phyloP scores from a whole-genome alignment of 1,140 invertebrate species.

The Drosophila nikananu region DNA sequence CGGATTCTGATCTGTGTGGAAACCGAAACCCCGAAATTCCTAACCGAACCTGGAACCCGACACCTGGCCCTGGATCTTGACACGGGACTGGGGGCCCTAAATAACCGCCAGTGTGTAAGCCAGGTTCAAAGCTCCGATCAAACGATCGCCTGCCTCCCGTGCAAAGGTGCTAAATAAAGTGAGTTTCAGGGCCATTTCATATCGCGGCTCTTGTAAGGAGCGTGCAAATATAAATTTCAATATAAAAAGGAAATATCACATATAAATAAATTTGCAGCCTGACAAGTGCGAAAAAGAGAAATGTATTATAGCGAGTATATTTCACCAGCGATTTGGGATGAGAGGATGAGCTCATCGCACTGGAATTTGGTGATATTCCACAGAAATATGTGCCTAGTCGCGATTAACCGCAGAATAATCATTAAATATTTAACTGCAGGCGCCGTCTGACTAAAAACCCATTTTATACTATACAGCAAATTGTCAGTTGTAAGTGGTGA shows the following conservation, averaged over 20 bases:
- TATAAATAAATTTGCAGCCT: slow-evolving; percentile 58
- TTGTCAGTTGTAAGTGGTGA: slow-evolving; percentile 47
- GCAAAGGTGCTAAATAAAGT: slow-evolving; percentile 63
- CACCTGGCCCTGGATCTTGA: slow-evolving; percentile 39
- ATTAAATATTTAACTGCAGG: slow-evolving; percentile 44
- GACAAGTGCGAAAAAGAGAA: slow-evolving; percentile 65
- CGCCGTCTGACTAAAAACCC: slow-evolving; percentile 31
- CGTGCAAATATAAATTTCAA: slow-evolving; percentile 38
- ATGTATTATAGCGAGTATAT: slow-evolving; percentile 38
- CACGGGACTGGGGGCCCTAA: slow-evolving; percentile 15
- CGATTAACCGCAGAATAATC: slow-evolving; percentile 26
- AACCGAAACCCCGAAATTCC: not conserved
- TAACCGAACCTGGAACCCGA: slow-evolving; percentile 30
- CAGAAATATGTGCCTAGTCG: slow-evolving; percentile 22
- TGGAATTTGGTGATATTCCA: slow-evolving; percentile 61
- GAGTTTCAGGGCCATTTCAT: slow-evolving; percentile 42
- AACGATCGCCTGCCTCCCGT: not conserved
- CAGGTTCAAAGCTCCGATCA: slow-evolving; percentile 66
- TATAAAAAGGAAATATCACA: slow-evolving; percentile 60
- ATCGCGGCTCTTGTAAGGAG: slow-evolving; percentile 30
- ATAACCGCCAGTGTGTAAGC: slow-evolving; percentile 14
- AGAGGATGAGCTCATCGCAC: slow-evolving; percentile 46
- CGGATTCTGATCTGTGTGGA: slow-evolving; percentile 19
- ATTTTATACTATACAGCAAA: slow-evolving; percentile 40
- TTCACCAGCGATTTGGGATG: slow-evolving; percentile 1